Evolutionary conservation across 23 tunicate species (phyloP).

Genomic region (Oikopleura vanhoeffeni): DNA sequence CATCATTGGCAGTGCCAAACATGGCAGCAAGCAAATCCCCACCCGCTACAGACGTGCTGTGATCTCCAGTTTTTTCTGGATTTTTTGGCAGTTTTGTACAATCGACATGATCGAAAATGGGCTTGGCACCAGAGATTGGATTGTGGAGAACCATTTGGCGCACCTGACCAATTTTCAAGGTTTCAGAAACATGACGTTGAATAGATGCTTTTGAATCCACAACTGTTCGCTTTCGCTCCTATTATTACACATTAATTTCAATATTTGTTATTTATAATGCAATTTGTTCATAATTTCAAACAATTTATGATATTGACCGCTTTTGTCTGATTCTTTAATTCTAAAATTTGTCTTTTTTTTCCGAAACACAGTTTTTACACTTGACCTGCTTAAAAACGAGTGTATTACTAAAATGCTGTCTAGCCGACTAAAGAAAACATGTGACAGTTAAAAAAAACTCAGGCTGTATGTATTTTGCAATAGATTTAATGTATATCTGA

Average conservation of each 20-base stretch:
- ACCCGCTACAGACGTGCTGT: neutral
- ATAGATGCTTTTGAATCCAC: neutral
- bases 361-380: too few relatives aligned
- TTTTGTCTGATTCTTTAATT: neutral
- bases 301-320: too few relatives aligned
- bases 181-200: neutral
- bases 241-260: too few relatives aligned
- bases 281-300: too few relatives aligned
- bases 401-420: too few relatives aligned
- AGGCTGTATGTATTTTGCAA: too few relatives aligned
- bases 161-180: neutral
- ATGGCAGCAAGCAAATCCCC: neutral
- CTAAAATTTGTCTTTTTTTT: neutral
- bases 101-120: constrained; percentile 8
- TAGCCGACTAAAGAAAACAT: too few relatives aligned
- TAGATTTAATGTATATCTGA: too few relatives aligned
- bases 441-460: too few relatives aligned
- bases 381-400: too few relatives aligned
- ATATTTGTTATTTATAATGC: neutral
- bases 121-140: neutral
- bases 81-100: neutral
- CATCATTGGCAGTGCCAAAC: neutral
- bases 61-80: neutral
- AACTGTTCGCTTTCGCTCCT: neutral
- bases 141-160: constrained; percentile 2